Base-by-base conservation (phyloP, 1,140 invertebrate genomes). In the Streblospio benedicti region DNA sequence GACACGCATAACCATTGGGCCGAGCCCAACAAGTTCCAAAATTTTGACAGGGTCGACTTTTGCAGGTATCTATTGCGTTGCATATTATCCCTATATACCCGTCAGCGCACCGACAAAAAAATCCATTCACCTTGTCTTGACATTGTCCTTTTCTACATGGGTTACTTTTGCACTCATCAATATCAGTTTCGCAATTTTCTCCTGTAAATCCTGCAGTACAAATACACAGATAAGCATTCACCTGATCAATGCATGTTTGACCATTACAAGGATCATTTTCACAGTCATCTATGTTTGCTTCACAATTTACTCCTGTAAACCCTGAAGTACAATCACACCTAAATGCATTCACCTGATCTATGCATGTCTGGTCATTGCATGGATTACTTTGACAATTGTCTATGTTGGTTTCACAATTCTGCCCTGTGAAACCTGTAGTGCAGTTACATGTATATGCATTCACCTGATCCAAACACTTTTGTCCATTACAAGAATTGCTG, bases 131-230 rank as follows among this genome's bases (percentile, higher is more conserved):
- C 12, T 32, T 16, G 47, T 58, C 55, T 6, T 23, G 18, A 35
- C 57, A 59, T 4, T 90, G 73, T 5, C 44, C 45, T 38, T 68
- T 64, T 25, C 44, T n/a, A 50, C 69, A 70, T 32, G 65, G 66
- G 49, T 61, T 61, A 12, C 50, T 33, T 6, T 28, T 32, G 28
- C 65, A 69, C 5, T 61, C 60, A 67, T 97, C 86, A 38, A 95
- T 89, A 74, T 97, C 96, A 59, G 90, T 85, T 67, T 97, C 89
- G 70, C 94, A 97, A 20, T 91, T 83, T 81, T 96, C 95, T 32
- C 59, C 58, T 58, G 51, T 9, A 14, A 49, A 49, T n/a, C n/a
- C n/a, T n/a, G n/a, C n/a, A n/a, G n/a, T n/a, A 41, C 61, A 63
- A 18, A 6, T 12, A 54, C 61, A 63, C 3, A 20, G 38, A 20